Base-by-base conservation (phyloP, 2,888 invertebrate genomes). In the Chymomyza amoena region DNA sequence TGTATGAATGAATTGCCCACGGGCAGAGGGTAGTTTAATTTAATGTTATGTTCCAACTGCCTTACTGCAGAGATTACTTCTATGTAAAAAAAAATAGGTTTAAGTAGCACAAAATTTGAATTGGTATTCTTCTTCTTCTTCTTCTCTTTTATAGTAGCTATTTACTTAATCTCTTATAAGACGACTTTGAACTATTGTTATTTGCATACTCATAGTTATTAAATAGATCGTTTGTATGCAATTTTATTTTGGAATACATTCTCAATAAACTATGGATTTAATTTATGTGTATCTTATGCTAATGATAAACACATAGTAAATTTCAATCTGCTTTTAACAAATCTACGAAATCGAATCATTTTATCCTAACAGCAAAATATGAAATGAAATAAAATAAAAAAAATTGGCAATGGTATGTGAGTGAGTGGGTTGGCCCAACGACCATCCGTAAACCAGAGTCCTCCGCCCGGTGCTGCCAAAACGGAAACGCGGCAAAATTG, bases 301-400 rank as follows among this genome's bases (percentile, higher is more conserved):
- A 63, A 60, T 39, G 64, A 60, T 39, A 45, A 45, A 45, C 39
- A 80, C 85, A 83, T 74, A 79, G 70, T 83, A 87, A 85, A 84
- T 68, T 65, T 62, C 60, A 62, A 61, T 66, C 52, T 70, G 72
- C 62, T 66, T 69, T 16, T 66, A 60, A 68, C 80, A 74, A 81
- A 82, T 87, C 73, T 73, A 57, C 65, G 73, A 82, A 82, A 82
- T 87, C 87, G 86, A 83, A 87, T 82, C 83, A 83, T 87, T 87
- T 84, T 78, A 73, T 75, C 73, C 84, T 86, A 88, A 87, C 83
- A 83, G 88, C 86, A 73, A 81, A 83, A 86, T 83, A 86, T 86
- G 88, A 84, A 83, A 79, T 83, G 81, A 73, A 64, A 18, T n/a
- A 25, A 87, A 81, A 84, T 81, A 79, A 69, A 86, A 83, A 45